Base-by-base conservation (phyloP, 2,888 invertebrate genomes). In the Corbicula japonica region DNA sequence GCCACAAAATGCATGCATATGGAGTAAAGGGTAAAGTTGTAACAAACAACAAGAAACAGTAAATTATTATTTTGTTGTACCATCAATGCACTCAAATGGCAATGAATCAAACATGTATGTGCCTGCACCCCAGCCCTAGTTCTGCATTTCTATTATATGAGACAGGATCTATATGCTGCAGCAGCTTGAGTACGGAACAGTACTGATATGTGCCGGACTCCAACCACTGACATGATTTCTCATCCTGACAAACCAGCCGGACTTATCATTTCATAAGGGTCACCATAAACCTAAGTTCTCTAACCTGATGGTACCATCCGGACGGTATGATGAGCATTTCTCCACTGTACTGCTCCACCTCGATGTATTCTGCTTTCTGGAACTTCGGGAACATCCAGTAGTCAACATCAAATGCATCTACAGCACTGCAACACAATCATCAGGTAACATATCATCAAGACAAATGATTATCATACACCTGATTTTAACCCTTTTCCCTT, bases 251-350 rank as follows among this genome's bases (percentile, higher is more conserved):
- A 12, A 18, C 18, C 41, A 38, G n/a, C n/a, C n/a, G n/a, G n/a
- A n/a, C n/a, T n/a, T n/a, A n/a, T 41, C 10, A 41, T 41, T 41
- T 41, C 41, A 41, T 41, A 41, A 41, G n/a, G 15, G 3, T 12
- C 41, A 41, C 41, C 41, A 8, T 41, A 8, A 41, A 41, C 41
- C 8, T 12, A 41, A 12, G 10, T 23, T 26, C 26, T 54, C 71
- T 44, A 69, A 92, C 92, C 91, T 93, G 93, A 78, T 93, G 93
- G 68, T 86, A 92, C 93, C 93, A 93, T n/a, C 92, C 92, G 26
- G 91, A 87, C 1, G 93, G 93, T 50, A 93, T 92, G 63, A 93
- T 85, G 15, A 93, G 86, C 73, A 93, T 76, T 72, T 93, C 93
- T 50, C 93, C 93, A 2, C 92, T 85, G n/a, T 80, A 77, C 77